A percentile compares a stretch with the other conserved stretches of the same genome.
phyloP scores from a whole-genome alignment of 1,140 invertebrate genomes.

The Bombus turneri region DNA sequence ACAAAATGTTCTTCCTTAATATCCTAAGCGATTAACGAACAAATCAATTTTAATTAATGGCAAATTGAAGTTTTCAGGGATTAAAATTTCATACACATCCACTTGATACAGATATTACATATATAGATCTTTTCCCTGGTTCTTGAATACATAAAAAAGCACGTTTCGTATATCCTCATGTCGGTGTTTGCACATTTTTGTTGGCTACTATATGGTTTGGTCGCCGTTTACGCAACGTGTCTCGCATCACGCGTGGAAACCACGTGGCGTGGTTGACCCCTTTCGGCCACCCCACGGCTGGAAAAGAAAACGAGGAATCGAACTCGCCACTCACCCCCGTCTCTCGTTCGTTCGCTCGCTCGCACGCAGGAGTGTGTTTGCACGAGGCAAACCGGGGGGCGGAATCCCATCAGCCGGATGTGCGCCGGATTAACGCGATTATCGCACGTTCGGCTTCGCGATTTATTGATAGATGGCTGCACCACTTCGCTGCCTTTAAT shows the following conservation, averaged over 20 bases:
- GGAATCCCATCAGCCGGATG: slow-evolving; percentile 50
- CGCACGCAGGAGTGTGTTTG: slow-evolving; percentile 41
- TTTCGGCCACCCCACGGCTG: slow-evolving; percentile 13
- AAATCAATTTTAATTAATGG: too few relatives aligned
- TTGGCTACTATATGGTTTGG: not conserved
- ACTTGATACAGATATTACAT: too few relatives aligned
- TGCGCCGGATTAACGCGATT: slow-evolving; percentile 51
- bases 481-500: slow-evolving; percentile 42
- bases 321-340: slow-evolving; percentile 27
- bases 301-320: slow-evolving; percentile 41
- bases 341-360: not conserved
- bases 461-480: slow-evolving; percentile 44
- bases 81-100: too few relatives aligned
- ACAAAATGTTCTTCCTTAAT: too few relatives aligned
- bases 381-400: slow-evolving; percentile 36
- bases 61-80: too few relatives aligned
- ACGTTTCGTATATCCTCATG: not conserved
- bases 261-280: slow-evolving; percentile 43
- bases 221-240: slow-evolving; percentile 13
- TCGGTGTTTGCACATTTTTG: not conserved
- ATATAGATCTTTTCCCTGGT: not conserved
- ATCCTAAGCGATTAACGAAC: too few relatives aligned
- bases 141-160: not conserved
- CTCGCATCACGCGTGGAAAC: slow-evolving; percentile 45
- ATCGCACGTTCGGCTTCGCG: slow-evolving; percentile 50